Evolutionary conservation across 2,888 invertebrate genomes (phyloP), one percentile per base, ranked within the genome.

Genomic region (Polymixis flavicincta): DNA sequence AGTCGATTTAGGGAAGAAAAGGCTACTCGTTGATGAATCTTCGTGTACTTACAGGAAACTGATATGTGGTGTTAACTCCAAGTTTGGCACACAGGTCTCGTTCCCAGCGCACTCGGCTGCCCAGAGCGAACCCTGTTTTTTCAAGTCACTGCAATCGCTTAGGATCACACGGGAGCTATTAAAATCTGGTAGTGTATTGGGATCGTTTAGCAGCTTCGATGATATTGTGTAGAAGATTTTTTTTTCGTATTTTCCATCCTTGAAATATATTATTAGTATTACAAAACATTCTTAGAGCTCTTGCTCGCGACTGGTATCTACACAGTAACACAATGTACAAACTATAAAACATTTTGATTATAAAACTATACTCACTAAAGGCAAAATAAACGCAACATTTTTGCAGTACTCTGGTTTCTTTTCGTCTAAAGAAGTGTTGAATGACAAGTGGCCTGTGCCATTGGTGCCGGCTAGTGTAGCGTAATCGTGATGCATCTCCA

Each of bases 21-120:
- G 32, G 32, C 32, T 32, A 32, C 32, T 32, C 32, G 32, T 32
- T 32, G 32, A 17, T 48, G n/a, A 69, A 25, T 70, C 4, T 71
- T 70, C 9, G 37, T 2, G 32, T 32, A 32, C 88, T 88, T 76
- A 91, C 90, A 28, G 11, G 14, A 86, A 68, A 25, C 82, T 81
- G 6, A 84, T 77, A 9, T n/a, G 3, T 0, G 90, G 71, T 0
- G 14, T 52, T 3, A 88, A 55, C 50, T 19, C 19, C 50, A 93
- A 76, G 0, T 86, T 78, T 0, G 93, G 90, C 9, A 65, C 74
- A 64, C 93, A 90, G 7, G 68, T 78, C 50, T 50, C 50, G 5
- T 11, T 45, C 0, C 81, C 85, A 0, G 69, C 63, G 69, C 93
- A 93, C 25, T 90, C 90, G 7, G 86, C 88, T 0, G 89, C 90